phyloP scores from a whole-genome alignment of 2,888 invertebrate genomes.

The Amaurobius ferox region DNA sequence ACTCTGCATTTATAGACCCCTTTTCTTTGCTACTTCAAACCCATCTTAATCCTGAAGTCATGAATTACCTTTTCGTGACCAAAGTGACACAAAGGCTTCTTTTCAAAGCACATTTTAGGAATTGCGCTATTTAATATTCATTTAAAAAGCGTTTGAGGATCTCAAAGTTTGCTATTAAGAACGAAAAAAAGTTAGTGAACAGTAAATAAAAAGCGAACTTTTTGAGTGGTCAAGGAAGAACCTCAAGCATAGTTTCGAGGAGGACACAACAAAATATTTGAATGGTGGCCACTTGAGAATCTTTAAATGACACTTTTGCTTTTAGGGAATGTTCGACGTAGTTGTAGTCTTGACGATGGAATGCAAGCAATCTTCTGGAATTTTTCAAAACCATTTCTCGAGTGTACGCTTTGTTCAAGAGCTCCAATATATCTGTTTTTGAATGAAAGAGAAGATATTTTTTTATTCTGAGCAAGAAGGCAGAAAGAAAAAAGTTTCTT shows the following conservation, averaged over 20 bases:
- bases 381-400: background rate
- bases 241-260: background rate
- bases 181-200: background rate
- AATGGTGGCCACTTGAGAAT: background rate
- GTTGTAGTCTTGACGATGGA: background rate
- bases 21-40: background rate
- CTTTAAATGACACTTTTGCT: conserved; percentile 16
- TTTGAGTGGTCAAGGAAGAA: background rate
- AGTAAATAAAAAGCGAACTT: background rate
- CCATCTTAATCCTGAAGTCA: background rate
- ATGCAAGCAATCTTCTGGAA: background rate
- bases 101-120: background rate
- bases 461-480: background rate
- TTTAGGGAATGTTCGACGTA: background rate
- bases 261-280: background rate
- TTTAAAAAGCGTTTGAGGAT: conserved; percentile 3
- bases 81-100: background rate
- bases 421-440: background rate
- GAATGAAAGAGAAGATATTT: too few relatives aligned
- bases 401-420: background rate
- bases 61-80: background rate
- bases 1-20: too few relatives aligned
- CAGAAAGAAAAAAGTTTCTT: background rate
- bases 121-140: conserved; percentile 1
- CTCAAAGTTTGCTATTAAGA: background rate